Conservation (phyloP, 2,888 invertebrate species). For the Drosophila acutilabella region DNA sequence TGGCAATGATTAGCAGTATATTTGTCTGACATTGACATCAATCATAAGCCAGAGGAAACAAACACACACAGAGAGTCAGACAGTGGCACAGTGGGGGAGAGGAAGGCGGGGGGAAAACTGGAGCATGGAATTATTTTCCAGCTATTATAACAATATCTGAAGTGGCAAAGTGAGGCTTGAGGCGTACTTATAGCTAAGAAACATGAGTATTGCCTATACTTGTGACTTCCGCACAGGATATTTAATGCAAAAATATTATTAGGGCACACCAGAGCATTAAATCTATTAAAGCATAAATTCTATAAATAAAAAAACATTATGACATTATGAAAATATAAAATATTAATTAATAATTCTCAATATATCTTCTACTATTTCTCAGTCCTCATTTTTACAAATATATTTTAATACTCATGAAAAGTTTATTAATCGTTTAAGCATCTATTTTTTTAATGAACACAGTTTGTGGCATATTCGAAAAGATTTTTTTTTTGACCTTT, state of each 20-base stretch:
- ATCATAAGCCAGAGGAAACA: conserved; percentile 8
- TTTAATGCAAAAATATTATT: conserved; percentile 4
- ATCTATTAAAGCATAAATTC: too few relatives aligned
- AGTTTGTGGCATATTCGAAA: too few relatives aligned
- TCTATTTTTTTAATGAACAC: too few relatives aligned
- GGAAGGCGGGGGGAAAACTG: too few relatives aligned
- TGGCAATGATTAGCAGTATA: conserved; percentile 68
- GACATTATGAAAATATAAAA: too few relatives aligned
- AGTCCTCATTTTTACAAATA: too few relatives aligned
- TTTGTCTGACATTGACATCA: conserved; percentile 68
- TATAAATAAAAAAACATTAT: too few relatives aligned
- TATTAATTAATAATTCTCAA: too few relatives aligned
- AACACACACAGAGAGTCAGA: neutral
- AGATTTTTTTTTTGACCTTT: too few relatives aligned
- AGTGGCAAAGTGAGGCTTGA: conserved; percentile 22
- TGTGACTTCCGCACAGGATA: neutral
- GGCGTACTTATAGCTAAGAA: neutral
- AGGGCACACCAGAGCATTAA: neutral
- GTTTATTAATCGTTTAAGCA: too few relatives aligned
- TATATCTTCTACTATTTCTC: too few relatives aligned
- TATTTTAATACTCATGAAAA: too few relatives aligned
- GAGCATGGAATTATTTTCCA: conserved; percentile 27
- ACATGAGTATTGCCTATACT: conserved; percentile 3
- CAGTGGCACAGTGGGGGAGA: neutral
- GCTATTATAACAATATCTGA: conserved; percentile 35